Evolutionary conservation across 2,113 vertebrate species (phyloP).

Genomic region (Cephalopholis sonnerati): DNA sequence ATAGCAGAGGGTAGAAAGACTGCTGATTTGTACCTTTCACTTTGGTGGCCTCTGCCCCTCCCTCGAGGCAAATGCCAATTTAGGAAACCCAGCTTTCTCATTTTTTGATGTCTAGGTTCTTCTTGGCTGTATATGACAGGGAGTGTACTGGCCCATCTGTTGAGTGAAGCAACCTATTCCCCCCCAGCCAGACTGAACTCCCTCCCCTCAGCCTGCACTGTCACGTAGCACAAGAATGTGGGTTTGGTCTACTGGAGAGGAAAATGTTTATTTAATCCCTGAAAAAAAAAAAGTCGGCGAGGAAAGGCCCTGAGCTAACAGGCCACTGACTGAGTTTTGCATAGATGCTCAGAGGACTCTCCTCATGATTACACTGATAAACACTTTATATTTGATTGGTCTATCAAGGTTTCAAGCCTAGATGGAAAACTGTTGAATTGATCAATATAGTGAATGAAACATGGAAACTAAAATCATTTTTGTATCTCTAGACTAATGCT

Average conservation of each 20-base stretch:
- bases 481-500: neutral
- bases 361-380: neutral
- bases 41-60: conserved; percentile 45
- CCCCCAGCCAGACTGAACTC: conserved; percentile 33
- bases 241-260: conserved; percentile 39
- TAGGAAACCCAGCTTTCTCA: conserved; percentile 59
- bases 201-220: conserved; percentile 27
- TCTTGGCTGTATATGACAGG: conserved; percentile 44
- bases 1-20: conserved; percentile 34
- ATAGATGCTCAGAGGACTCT: neutral
- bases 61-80: conserved; percentile 44
- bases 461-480: neutral
- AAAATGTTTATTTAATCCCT: conserved; percentile 59
- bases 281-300: conserved; percentile 21
- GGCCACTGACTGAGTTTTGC: neutral
- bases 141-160: conserved; percentile 37
- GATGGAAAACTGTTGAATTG: neutral
- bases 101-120: conserved; percentile 60
- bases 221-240: conserved; percentile 73
- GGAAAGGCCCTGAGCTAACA: neutral
- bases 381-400: neutral
- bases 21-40: conserved; percentile 52
- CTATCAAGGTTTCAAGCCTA: neutral
- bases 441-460: neutral
- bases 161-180: conserved; percentile 34